A percentile compares a stretch with the other conserved stretches of the same genome.
Conservation (phyloP, 1,140 invertebrate species). For the Venustaconcha ellipsiformis region DNA sequence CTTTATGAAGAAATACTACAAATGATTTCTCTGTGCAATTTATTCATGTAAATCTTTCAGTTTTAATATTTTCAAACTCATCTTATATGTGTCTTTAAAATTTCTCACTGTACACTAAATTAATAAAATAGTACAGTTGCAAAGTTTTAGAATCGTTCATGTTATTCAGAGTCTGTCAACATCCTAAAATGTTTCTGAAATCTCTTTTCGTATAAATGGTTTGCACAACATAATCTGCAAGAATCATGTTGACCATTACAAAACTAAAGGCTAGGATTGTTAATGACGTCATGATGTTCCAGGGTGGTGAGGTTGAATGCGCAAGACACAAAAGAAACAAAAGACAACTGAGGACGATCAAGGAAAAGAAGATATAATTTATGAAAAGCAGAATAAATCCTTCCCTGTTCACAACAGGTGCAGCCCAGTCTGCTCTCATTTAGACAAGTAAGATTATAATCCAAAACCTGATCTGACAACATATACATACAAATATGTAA, state of each 20-base stretch:
- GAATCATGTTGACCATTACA: constrained; percentile 56
- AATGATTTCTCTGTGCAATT: no score
- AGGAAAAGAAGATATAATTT: constrained; percentile 60
- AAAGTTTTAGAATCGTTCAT: no score
- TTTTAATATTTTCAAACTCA: no score
- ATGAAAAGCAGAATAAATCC: constrained; percentile 53
- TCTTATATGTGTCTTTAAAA: no score
- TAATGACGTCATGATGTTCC: constrained; percentile 51
- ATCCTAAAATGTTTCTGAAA: constrained; percentile 40
- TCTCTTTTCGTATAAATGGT: constrained; percentile 54
- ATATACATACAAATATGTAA: no score
- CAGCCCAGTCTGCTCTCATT: constrained; percentile 54
- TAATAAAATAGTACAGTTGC: no score
- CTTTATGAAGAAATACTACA: no score
- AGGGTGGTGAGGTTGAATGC: constrained; percentile 47
- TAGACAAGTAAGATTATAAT: neutral
- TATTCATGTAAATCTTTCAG: no score
- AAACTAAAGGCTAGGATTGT: constrained; percentile 55
- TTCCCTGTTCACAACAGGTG: constrained; percentile 53
- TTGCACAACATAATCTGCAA: constrained; percentile 60
- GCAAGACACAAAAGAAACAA: constrained; percentile 52
- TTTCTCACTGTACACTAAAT: no score
- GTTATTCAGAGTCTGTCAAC: no score
- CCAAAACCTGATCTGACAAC: no score
- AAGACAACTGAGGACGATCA: constrained; percentile 54